phyloP scores from a whole-genome alignment of 2,797 vertebrate species.

The Chelmon rostratus region DNA sequence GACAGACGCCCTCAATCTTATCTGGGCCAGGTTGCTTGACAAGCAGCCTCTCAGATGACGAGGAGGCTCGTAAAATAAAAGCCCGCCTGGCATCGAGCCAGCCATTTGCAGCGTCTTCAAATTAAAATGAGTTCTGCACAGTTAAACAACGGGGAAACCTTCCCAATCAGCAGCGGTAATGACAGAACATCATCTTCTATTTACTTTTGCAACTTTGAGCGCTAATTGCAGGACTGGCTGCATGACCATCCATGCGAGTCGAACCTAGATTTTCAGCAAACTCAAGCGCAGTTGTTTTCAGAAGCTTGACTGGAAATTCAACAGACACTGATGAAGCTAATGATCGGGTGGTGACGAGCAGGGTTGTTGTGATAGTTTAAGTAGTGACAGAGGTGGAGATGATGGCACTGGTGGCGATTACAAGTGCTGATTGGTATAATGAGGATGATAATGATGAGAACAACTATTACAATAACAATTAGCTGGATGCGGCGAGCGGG shows the following conservation, averaged over 20 bases:
- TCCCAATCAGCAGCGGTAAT: conserved; percentile 52
- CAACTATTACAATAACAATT: conserved; percentile 48
- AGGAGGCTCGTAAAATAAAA: conserved; percentile 33
- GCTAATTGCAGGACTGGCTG: conserved; percentile 35
- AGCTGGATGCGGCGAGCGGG: conserved; percentile 23
- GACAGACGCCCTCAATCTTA: conserved; percentile 54
- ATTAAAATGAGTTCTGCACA: conserved; percentile 69
- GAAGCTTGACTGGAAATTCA: background rate
- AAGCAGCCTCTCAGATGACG: conserved; percentile 28
- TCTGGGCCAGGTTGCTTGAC: conserved; percentile 45
- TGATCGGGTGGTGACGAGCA: background rate
- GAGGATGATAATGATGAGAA: conserved; percentile 58
- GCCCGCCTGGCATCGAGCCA: conserved; percentile 39
- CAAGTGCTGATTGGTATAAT: conserved; percentile 67
- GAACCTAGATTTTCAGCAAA: background rate
- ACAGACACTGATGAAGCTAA: conserved; percentile 13
- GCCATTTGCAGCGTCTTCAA: conserved; percentile 59
- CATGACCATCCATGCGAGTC: conserved; percentile 15
- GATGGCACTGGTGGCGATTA: conserved; percentile 34
- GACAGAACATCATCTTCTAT: conserved; percentile 44
- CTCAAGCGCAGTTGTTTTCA: background rate
- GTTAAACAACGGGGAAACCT: conserved; percentile 57
- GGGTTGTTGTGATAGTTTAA: conserved; percentile 40
- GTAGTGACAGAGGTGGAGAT: conserved; percentile 24
- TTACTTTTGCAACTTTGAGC: conserved; percentile 48